Conservation (phyloP, 2,797 vertebrate species). For the Okamejei kenojei region DNA sequence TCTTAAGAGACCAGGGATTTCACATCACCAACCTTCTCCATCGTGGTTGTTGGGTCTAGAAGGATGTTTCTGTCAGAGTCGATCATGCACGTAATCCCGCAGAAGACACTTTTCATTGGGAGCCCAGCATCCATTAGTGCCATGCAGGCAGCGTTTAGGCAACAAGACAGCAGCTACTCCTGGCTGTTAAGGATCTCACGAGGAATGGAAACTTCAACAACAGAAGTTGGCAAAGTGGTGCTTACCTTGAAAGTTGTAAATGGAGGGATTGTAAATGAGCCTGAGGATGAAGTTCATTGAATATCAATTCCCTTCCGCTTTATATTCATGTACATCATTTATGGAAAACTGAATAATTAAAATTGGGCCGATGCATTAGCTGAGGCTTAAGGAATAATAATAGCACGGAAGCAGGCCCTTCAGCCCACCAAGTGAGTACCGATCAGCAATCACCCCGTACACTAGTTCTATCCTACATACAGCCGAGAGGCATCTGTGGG, state of each 20-base stretch:
- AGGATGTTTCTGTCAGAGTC: constrained; percentile 59
- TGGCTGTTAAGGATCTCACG: constrained; percentile 46
- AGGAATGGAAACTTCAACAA: not conserved
- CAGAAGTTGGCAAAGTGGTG: not conserved
- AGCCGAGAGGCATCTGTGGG: no score
- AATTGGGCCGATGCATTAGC: not conserved
- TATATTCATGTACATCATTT: not conserved
- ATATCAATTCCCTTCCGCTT: not conserved
- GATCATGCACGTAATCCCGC: constrained; percentile 78
- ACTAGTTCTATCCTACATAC: no score
- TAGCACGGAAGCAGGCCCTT: no score
- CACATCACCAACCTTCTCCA: constrained; percentile 70
- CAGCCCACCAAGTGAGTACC: no score
- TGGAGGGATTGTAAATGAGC: no score
- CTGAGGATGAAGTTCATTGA: no score
- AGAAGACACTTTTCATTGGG: constrained; percentile 77
- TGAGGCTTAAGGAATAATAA: not conserved
- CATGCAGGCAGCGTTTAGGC: constrained; percentile 78
- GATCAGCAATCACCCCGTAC: no score
- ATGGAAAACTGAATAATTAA: not conserved
- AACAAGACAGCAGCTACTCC: constrained; percentile 72
- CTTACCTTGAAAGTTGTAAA: not conserved
- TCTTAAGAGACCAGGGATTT: not conserved
- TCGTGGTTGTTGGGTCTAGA: constrained; percentile 69
- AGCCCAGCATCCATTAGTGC: constrained; percentile 80